Percentiles rank a stretch among this genome's conserved stretches.
These are phyloP conservation scores for Pseudomyrmex flavicornis DNA, from an alignment of 1,140 invertebrate species.

Conservation along the genomic window DNA sequence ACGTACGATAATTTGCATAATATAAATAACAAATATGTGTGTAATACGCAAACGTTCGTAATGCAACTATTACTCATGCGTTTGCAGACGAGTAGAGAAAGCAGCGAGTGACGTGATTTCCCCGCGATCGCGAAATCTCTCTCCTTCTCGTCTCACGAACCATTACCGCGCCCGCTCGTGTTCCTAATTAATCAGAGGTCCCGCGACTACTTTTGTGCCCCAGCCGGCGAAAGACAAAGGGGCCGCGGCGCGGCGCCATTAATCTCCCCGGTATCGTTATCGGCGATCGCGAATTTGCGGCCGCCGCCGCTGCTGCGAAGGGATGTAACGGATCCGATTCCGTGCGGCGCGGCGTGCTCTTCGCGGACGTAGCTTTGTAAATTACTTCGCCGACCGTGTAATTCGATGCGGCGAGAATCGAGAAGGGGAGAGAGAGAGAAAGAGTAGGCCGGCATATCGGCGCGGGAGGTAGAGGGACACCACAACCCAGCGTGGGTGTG, in stretches of 20 bases:
- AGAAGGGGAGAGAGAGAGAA: conserved; percentile 48
- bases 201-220: conserved; percentile 39
- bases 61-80: conserved; percentile 4
- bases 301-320: conserved; percentile 26
- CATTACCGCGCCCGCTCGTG: conserved; percentile 32
- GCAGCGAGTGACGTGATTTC: conserved; percentile 22
- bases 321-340: conserved; percentile 71
- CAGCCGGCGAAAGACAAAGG: conserved; percentile 32
- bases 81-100: conserved; percentile 19
- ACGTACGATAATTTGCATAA: neutral
- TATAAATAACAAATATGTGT: neutral
- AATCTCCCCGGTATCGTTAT: conserved; percentile 67
- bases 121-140: conserved; percentile 40
- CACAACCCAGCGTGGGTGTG: conserved; percentile 75
- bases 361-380: conserved; percentile 64
- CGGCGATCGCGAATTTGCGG: conserved; percentile 68
- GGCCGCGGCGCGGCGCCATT: conserved; percentile 50
- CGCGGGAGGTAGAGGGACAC: conserved; percentile 40
- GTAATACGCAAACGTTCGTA: neutral
- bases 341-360: conserved; percentile 54
- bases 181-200: conserved; percentile 56
- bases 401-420: conserved; percentile 64
- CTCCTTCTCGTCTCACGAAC: neutral
- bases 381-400: conserved; percentile 67
- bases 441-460: neutral